phyloP scores from a whole-genome alignment of 1,140 invertebrate genomes.

The Brachionus paranguensis region DNA sequence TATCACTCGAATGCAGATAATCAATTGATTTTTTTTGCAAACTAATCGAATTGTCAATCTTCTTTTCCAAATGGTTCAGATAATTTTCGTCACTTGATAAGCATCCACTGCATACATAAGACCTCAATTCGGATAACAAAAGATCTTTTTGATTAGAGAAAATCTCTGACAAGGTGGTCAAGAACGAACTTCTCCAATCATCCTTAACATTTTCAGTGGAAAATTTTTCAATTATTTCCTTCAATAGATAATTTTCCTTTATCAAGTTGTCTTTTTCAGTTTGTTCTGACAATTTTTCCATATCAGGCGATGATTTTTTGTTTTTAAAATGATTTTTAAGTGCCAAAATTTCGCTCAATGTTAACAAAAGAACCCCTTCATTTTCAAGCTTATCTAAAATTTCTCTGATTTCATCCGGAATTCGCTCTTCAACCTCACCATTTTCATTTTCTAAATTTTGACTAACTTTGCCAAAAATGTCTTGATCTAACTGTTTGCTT shows the following conservation, averaged over 20 bases:
- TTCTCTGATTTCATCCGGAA: not conserved
- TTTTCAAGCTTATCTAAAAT: conserved; percentile 22
- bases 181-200: not conserved
- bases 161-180: not conserved
- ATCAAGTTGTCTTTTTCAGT: not conserved
- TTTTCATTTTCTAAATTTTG: not conserved
- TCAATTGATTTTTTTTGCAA: not conserved
- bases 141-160: not conserved
- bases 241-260: conserved; percentile 16
- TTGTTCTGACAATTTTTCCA: not conserved
- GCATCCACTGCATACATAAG: not conserved
- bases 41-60: not conserved
- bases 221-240: not conserved
- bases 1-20: conserved; percentile 2
- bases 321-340: conserved; percentile 9
- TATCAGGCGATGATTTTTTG: not conserved
- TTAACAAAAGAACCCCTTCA: conserved; percentile 9
- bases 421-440: not conserved
- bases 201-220: not conserved
- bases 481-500: not conserved
- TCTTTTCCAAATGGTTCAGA: conserved; percentile 2
- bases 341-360: conserved; percentile 11
- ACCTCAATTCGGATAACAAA: conserved; percentile 2
- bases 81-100: not conserved
- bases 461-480: not conserved